Conservation (phyloP, 2,113 vertebrate species). For the Tichodroma muraria region DNA sequence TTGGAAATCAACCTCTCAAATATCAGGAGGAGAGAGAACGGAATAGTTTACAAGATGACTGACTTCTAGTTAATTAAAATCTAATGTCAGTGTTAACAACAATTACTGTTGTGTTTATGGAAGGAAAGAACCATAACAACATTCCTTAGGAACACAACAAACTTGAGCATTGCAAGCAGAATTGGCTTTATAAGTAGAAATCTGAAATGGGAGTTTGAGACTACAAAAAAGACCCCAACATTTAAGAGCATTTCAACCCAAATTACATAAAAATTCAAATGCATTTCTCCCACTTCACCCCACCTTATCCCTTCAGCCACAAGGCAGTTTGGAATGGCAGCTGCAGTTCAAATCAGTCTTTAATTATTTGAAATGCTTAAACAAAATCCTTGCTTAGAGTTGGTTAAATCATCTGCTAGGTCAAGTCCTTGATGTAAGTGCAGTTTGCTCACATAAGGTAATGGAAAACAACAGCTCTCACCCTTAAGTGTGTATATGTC, state of each 20-base stretch:
- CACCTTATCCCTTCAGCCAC: background rate
- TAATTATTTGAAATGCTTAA: slow-evolving; percentile 4
- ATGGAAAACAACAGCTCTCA: slow-evolving; percentile 17
- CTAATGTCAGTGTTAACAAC: background rate
- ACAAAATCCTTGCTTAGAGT: background rate
- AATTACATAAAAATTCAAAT: background rate
- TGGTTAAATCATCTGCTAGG: background rate
- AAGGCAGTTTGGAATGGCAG: background rate
- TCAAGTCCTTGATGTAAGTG: background rate
- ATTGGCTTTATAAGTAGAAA: background rate
- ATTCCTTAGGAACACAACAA: background rate
- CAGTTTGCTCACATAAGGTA: background rate
- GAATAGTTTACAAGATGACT: background rate
- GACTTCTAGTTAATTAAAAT: background rate
- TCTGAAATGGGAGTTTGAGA: background rate
- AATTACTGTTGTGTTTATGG: background rate
- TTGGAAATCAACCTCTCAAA: background rate
- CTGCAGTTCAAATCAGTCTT: background rate
- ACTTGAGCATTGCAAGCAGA: background rate
- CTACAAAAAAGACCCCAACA: background rate
- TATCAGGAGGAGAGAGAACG: background rate
- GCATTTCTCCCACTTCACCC: background rate
- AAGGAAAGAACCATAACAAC: background rate
- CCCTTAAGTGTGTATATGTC: background rate
- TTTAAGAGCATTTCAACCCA: background rate